These are phyloP conservation scores for Schizopygopsis malacanthus DNA, from an alignment of 2,797 vertebrate genomes.

Conservation along the genomic window DNA sequence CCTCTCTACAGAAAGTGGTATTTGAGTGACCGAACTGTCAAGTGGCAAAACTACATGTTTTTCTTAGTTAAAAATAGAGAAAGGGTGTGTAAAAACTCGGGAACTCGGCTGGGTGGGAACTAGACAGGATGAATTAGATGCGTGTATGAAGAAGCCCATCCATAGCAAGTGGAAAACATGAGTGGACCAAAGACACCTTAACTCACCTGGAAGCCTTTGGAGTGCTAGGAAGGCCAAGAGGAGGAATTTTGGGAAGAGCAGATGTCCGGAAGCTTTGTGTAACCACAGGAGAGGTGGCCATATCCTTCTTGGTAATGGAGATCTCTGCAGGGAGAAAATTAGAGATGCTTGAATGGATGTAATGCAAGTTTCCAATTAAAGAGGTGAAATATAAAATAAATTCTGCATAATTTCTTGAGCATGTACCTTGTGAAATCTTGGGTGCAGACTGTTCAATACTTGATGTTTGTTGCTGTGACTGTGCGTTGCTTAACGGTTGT, in stretches of 20 bases:
- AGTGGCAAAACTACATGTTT: constrained; percentile 43
- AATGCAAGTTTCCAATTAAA: background rate
- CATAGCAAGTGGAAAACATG: background rate
- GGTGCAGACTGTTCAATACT: constrained; percentile 25
- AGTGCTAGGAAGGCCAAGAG: constrained; percentile 62
- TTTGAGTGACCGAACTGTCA: constrained; percentile 37
- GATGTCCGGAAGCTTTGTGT: constrained; percentile 65
- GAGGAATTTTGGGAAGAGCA: constrained; percentile 47
- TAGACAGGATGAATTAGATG: constrained; percentile 11
- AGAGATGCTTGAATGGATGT: constrained; percentile 7
- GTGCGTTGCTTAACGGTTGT: constrained; percentile 43
- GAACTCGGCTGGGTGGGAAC: background rate
- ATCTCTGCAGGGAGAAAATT: constrained; percentile 67
- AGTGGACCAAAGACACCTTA: constrained; percentile 5
- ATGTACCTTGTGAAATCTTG: constrained; percentile 37
- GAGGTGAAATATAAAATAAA: background rate
- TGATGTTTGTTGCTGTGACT: constrained; percentile 13
- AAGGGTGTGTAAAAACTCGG: background rate
- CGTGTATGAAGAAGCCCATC: background rate
- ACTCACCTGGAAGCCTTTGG: constrained; percentile 78
- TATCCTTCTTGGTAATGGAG: constrained; percentile 74
- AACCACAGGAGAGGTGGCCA: constrained; percentile 77
- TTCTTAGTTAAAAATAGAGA: constrained; percentile 33
- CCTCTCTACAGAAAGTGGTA: constrained; percentile 26
- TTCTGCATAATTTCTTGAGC: constrained; percentile 11